Evolutionary conservation across 2,113 vertebrate genomes (phyloP), one percentile per base, ranked within the genome.

Genomic region (Sitta europaea): DNA sequence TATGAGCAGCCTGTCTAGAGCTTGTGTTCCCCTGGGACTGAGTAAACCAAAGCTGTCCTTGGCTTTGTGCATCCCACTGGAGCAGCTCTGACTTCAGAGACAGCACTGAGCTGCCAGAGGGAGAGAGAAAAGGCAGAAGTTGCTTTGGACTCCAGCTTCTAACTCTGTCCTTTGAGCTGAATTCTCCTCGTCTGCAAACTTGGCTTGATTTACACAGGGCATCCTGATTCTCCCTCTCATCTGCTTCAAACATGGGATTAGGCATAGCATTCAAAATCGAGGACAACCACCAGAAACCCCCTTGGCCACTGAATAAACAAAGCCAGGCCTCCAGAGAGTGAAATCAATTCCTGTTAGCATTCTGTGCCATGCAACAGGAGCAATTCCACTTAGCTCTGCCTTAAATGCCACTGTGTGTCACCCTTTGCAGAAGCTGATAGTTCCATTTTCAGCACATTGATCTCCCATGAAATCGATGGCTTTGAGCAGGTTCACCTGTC

Each of bases 301-400:
- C 72, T 68, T 35, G 70, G 51, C 45, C 28, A 8, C 9, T 81
- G 72, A 79, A 65, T 42, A 82, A 87, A 91, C 53, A 67, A 72
- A 40, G 15, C 11, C 14, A 38, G 54, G 42, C 48, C 62, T 79
- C 61, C 61, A 14, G 45, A 57, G 71, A 36, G 50, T 35, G 47
- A 77, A 90, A 95, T 96, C 71, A 86, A 90, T 94, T 90, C 74
- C 81, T 54, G 66, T 88, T 88, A 80, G 82, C 8, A 94, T 95
- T 90, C 92, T 13, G 50, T 4, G 2, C 71, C 29, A 7, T 12
- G 58, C 36, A 61, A 77, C 8, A 61, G 63, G 57, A 76, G 82
- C 35, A 76, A 38, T 86, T 77, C 86, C 65, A 50, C 67, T 86
- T 58, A 88, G 88, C 88, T 66, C 50, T 92, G 68, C 76, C 83